Evolutionary conservation across 2,797 vertebrate species (phyloP), one percentile per base, ranked within the genome.

Genomic region (Coranthus polyacanthus): DNA sequence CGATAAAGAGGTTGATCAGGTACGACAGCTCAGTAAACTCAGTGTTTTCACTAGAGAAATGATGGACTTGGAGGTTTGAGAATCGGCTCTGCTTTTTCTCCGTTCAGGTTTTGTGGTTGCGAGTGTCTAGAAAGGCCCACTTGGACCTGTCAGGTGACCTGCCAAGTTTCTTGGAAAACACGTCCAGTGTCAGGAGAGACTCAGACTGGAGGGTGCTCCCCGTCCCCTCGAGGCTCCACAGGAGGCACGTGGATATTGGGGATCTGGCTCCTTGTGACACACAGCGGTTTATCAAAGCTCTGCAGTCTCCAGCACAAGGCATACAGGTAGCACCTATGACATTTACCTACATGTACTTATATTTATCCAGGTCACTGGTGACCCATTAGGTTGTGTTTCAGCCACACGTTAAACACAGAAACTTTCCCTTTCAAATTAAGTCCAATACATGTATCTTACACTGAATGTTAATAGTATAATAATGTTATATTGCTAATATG

Each of bases 171-270:
- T 67, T 69, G 11, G 69, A 84, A 24, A 82, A 83, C 8, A 95
- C 91, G 0, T 44, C 53, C 21, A 75, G 88, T 5, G 77, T 94
- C 54, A 84, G 91, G 61, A 41, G 61, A 1, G 90, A 95, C 54
- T 72, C 79, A 0, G 29, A 36, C 26, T 95, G 95, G 94, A 94
- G 57, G 65, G 93, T 95, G 12, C 81, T 69, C 0, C 91, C 94
- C 0, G 88, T 95, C 0, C 93, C 94, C 9, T 51, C 11, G 0
- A 88, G 92, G 52, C 88, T 94, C 12, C 86, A 87, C 69, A 95
- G 79, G 57, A 93, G 94, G 75, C 93, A 95, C 0, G 93, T 95
- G 52, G 92, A 95, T 41, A 79, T 95, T 10, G 94, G 94, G 13
- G 95, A 95, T 64, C 73, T 94, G 58, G 91, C 93, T 29, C 93